Base-by-base conservation (phyloP, 2,797 vertebrate species). In the Artibeus lituratus region DNA sequence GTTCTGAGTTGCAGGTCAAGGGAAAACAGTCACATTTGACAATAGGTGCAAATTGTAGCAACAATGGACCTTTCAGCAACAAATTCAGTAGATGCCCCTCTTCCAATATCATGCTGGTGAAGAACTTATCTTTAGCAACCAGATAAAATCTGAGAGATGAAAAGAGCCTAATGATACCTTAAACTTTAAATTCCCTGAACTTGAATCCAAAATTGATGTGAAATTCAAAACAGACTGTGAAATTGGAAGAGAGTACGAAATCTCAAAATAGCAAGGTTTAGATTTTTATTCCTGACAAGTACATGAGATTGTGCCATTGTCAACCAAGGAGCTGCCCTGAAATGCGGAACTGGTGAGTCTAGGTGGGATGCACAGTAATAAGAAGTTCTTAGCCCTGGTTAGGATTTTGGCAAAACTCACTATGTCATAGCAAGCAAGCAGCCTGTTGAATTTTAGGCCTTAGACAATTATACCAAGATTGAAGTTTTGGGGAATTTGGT, bases 41-140 rank as follows among this genome's bases (percentile, higher is more conserved):
- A 85, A 24, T 42, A 82, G 7, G 87, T 62, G 29, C 11, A 84
- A 84, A 5, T 59, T 88, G 3, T 57, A 62, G 83, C 32, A 81
- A 53, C 26, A 78, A 4, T 29, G 10, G 57, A 82, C 26, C 57
- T 90, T 85, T 53, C 24, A 74, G 69, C 73, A 85, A 82, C 37
- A 94, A 44, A 65, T 95, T 89, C n/a, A 95, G 65, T 21, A 86
- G n/a, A 53, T 93, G 5, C 29, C 73, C 49, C n/a, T 92, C 15
- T 18, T 15, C 19, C 32, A 53, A 37, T 77, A 62, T 24, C 24
- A 44, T 78, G n/a, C 37, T 67, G 15, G 12, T 89, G 77, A 73
- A 93, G 51, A 83, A 32, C 10, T 42, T 81, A 74, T 3, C 26
- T 72, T 80, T 26, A 65, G 2, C 37, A 92, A 86, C 39, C 16